Conservation (phyloP, 2,113 vertebrate species). For the Colossoma macropomum region DNA sequence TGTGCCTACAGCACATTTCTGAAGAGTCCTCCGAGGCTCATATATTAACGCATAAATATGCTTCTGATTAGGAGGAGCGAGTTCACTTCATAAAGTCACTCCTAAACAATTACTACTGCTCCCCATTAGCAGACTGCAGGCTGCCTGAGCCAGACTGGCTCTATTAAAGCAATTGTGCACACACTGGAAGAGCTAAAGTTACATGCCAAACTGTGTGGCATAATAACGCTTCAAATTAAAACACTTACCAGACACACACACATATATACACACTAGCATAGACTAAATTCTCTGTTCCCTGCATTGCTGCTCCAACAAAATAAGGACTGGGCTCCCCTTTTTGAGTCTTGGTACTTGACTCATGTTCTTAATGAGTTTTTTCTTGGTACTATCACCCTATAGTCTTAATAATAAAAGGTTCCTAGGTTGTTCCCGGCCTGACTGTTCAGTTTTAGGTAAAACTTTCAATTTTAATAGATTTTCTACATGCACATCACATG, state of each 20-base stretch:
- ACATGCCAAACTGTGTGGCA: not conserved
- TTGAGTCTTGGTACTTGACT: not conserved
- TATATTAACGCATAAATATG: slow-evolving; percentile 72
- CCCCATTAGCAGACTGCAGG: slow-evolving; percentile 61
- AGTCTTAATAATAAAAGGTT: not conserved
- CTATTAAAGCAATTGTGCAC: slow-evolving; percentile 44
- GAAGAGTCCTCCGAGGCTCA: slow-evolving; percentile 63
- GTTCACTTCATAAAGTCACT: slow-evolving; percentile 76
- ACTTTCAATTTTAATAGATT: not conserved
- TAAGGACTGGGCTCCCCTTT: not conserved
- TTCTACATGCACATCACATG: not conserved
- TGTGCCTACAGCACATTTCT: slow-evolving; percentile 68
- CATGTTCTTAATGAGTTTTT: not conserved
- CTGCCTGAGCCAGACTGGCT: slow-evolving; percentile 58
- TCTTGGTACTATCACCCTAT: not conserved
- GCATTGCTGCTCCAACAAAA: not conserved
- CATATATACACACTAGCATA: not conserved
- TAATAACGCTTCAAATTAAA: not conserved
- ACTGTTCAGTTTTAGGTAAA: not conserved
- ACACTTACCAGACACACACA: not conserved
- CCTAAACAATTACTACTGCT: slow-evolving; percentile 74
- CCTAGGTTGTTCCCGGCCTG: not conserved
- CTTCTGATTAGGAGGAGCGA: slow-evolving; percentile 76
- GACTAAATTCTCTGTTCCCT: not conserved
- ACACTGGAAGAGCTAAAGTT: not conserved